Conservation (phyloP, 2,888 invertebrate species). For the Sturmia bella region DNA sequence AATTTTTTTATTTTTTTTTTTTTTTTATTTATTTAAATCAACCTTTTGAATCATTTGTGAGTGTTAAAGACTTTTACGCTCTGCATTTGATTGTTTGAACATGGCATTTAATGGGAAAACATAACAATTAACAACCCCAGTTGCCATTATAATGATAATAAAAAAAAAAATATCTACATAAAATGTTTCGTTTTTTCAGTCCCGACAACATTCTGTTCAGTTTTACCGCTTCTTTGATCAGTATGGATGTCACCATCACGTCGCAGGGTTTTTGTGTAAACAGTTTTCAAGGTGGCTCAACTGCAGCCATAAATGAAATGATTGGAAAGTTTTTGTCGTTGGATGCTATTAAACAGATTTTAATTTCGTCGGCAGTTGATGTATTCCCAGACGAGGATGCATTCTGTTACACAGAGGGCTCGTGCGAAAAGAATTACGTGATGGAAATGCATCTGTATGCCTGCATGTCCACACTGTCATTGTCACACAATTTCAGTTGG, state of each 20-base stretch:
- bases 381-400: conserved; percentile 91
- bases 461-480: conserved; percentile 88
- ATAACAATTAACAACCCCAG: conserved; percentile 26
- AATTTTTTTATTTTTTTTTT: background rate
- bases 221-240: conserved; percentile 84
- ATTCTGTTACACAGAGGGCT: conserved; percentile 86
- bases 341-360: conserved; percentile 77
- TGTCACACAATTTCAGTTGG: conserved; percentile 91
- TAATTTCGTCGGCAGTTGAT: conserved; percentile 88
- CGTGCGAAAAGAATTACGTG: conserved; percentile 87
- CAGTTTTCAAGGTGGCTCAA: conserved; percentile 81
- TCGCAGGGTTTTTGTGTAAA: conserved; percentile 80
- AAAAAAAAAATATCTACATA: no score
- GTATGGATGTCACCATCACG: conserved; percentile 83
- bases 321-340: conserved; percentile 78
- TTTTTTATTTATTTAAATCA: background rate
- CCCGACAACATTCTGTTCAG: conserved; percentile 81
- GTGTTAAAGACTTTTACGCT: background rate
- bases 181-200: conserved; percentile 66
- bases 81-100: background rate
- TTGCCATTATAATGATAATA: background rate
- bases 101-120: background rate
- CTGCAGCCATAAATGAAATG: conserved; percentile 78
- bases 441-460: conserved; percentile 89
- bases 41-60: background rate